A percentile compares a stretch with the other conserved stretches of the same genome.
phyloP scores from a whole-genome alignment of 2,888 invertebrate species.

The Eupithecia tripunctaria region DNA sequence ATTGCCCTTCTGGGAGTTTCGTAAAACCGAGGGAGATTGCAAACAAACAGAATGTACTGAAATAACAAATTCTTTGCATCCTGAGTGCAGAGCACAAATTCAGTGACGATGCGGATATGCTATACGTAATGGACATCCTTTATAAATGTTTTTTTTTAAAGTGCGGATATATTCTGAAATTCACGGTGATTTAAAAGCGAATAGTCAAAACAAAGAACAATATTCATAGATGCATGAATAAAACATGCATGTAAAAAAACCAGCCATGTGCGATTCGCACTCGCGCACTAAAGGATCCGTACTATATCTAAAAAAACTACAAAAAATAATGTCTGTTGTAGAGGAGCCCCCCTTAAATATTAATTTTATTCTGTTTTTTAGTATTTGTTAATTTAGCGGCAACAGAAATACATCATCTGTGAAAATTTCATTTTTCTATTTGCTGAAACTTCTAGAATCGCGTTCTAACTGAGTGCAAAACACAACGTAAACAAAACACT shows the following conservation, averaged over 20 bases:
- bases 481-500: background rate
- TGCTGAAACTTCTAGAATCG: background rate
- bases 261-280: too few species aligned
- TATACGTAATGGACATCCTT: background rate
- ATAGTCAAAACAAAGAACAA: conserved; percentile 29
- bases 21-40: conserved; percentile 27
- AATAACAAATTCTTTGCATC: conserved; percentile 42
- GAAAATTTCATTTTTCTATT: too few species aligned
- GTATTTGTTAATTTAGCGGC: too few species aligned
- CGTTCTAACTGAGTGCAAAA: background rate
- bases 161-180: conserved; percentile 33
- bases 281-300: too few species aligned
- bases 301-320: too few species aligned
- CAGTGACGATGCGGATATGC: conserved; percentile 16
- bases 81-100: conserved; percentile 36
- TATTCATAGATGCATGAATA: conserved; percentile 14
- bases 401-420: too few species aligned
- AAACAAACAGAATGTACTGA: conserved; percentile 30
- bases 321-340: too few species aligned
- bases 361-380: too few species aligned
- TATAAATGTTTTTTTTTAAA: conserved; percentile 28
- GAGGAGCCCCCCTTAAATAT: too few species aligned
- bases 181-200: conserved; percentile 2
- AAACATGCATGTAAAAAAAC: conserved; percentile 5
- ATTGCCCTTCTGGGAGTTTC: conserved; percentile 35